phyloP scores from a whole-genome alignment of 2,113 vertebrate species.

The Chlamydotis undulata region DNA sequence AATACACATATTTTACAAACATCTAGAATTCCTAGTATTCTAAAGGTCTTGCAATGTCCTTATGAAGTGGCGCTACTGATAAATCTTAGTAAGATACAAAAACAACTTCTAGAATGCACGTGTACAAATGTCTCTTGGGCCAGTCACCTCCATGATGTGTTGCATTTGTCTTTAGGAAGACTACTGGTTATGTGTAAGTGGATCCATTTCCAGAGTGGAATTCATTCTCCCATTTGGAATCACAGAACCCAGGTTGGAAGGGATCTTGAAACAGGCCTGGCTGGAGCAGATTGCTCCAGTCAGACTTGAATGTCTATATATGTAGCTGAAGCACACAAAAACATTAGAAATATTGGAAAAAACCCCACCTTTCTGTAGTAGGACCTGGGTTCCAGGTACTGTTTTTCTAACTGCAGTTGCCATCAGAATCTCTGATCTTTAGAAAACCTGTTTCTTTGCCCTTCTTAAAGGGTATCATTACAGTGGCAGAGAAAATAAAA shows the following conservation, averaged over 20 bases:
- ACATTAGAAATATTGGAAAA: not conserved
- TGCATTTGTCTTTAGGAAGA: not conserved
- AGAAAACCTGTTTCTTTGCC: not conserved
- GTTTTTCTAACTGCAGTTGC: not conserved
- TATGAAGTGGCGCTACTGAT: not conserved
- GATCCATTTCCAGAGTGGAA: not conserved
- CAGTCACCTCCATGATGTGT: not conserved
- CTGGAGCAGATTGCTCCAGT: not conserved
- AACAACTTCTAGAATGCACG: not conserved
- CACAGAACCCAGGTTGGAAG: not conserved
- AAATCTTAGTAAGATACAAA: not conserved
- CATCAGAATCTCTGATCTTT: not conserved
- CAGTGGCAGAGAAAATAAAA: not conserved
- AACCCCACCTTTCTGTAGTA: not conserved
- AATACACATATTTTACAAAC: not conserved
- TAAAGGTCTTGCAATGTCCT: not conserved
- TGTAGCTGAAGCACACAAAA: not conserved
- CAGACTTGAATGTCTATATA: not conserved
- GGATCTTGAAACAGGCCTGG: not conserved
- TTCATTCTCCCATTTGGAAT: not conserved
- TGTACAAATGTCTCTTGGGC: fast-evolving
- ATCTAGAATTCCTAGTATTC: not conserved
- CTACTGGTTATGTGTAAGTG: fast-evolving
- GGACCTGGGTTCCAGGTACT: not conserved
- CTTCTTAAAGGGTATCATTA: not conserved